A percentile compares a stretch with the other conserved stretches of the same genome.
These are phyloP conservation scores for Aptenodytes forsteri DNA, from an alignment of 2,113 vertebrate genomes.

Conservation along the genomic window DNA sequence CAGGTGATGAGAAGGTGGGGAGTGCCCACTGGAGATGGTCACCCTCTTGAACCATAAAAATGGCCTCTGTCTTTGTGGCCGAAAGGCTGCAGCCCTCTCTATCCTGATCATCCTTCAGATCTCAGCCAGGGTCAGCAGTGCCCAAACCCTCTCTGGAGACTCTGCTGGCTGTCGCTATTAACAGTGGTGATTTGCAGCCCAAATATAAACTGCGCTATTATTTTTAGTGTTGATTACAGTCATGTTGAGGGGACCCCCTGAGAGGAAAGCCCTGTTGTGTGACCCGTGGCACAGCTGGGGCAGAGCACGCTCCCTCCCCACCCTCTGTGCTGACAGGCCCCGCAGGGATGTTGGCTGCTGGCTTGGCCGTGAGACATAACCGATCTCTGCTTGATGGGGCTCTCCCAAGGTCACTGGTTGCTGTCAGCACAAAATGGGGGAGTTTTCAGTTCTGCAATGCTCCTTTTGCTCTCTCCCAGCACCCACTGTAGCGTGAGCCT, in stretches of 20 bases:
- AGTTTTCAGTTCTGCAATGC: background rate
- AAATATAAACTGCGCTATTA: background rate
- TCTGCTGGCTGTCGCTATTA: background rate
- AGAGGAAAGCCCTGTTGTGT: background rate
- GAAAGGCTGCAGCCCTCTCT: background rate
- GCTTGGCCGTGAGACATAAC: background rate
- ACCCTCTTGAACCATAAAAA: background rate
- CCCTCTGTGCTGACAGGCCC: fast-evolving
- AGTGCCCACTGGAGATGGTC: background rate
- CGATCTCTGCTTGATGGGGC: background rate
- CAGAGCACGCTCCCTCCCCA: background rate
- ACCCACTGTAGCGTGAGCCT: background rate
- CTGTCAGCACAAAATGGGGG: background rate
- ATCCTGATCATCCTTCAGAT: background rate
- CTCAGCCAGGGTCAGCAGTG: background rate
- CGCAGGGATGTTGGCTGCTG: background rate
- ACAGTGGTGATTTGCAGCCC: background rate
- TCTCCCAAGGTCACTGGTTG: background rate
- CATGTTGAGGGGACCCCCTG: background rate
- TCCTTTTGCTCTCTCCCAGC: background rate
- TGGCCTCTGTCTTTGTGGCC: background rate
- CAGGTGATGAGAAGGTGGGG: background rate
- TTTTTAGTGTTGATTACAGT: background rate
- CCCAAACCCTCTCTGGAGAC: background rate
- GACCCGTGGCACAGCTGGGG: background rate